Evolutionary conservation across 2,888 invertebrate genomes (phyloP).

Genomic region (Acronicta psi): DNA sequence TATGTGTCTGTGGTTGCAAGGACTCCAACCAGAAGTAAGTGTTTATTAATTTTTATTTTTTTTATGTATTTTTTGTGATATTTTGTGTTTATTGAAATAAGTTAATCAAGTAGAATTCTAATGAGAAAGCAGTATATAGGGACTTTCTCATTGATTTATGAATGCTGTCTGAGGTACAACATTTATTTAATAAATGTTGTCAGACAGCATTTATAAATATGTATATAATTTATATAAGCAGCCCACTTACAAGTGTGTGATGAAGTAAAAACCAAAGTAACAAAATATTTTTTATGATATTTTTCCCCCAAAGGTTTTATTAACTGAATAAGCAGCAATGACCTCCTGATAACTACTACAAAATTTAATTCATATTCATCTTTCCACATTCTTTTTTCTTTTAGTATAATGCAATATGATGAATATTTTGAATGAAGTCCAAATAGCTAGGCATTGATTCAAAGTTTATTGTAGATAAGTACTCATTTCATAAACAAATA

Average conservation of each 20-base stretch:
- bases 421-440: conserved; percentile 6
- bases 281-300: no score
- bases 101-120: conserved; percentile 3
- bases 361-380: no score
- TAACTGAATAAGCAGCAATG: no score
- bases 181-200: no score
- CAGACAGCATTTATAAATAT: no score
- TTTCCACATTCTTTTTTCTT: no score
- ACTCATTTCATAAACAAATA: conserved; percentile 9
- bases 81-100: conserved; percentile 10
- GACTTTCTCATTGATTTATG: conserved; percentile 31
- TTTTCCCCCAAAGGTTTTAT: no score
- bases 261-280: no score
- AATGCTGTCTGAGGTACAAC: not conserved
- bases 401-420: conserved; percentile 20
- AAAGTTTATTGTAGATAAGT: conserved; percentile 7
- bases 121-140: conserved; percentile 13
- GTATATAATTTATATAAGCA: no score
- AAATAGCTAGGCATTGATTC: conserved; percentile 6
- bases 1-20: conserved; percentile 93
- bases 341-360: no score
- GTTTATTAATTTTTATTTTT: conserved; percentile 15
- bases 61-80: not conserved
- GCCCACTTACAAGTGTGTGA: no score
- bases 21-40: conserved; percentile 93